Conservation (phyloP, 1,140 invertebrate genomes). For the Acromyrmex heyeri region DNA sequence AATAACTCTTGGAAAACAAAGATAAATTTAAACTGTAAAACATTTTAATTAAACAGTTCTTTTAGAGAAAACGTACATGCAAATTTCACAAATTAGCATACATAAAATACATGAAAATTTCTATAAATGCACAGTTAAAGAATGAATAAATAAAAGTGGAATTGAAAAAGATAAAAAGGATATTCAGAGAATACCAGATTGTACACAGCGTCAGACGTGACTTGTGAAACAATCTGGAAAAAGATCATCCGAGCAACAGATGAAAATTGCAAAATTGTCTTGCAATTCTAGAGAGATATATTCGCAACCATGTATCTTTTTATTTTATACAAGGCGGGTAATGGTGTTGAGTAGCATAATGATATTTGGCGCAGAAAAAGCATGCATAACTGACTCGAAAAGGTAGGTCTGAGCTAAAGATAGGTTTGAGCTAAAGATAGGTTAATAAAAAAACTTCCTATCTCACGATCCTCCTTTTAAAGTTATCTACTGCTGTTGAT, state of each 20-base stretch:
- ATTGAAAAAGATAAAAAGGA: not conserved
- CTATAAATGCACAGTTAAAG: not conserved
- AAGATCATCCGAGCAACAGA: conserved; percentile 18
- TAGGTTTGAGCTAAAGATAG: too few species aligned
- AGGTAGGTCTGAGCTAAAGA: too few species aligned
- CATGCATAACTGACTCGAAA: too few species aligned
- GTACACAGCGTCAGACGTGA: conserved; percentile 13
- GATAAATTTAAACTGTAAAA: not conserved
- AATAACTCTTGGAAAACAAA: not conserved
- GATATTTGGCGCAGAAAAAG: too few species aligned
- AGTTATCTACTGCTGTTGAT: too few species aligned
- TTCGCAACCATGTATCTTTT: not conserved
- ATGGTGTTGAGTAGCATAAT: too few species aligned
- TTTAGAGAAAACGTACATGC: not conserved
- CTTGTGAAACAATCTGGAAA: conserved; percentile 17
- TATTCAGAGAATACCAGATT: conserved; percentile 11
- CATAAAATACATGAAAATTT: not conserved
- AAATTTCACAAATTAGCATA: not conserved
- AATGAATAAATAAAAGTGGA: conserved; percentile 11
- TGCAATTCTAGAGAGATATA: not conserved
- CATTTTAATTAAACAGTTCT: not conserved
- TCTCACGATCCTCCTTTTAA: too few species aligned
- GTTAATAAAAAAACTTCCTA: too few species aligned
- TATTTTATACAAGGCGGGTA: not conserved
- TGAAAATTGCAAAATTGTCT: conserved; percentile 29